Evolutionary conservation across 2,888 invertebrate species (phyloP), one percentile per base, ranked within the genome.

Genomic region (Invenusta paracnida): DNA sequence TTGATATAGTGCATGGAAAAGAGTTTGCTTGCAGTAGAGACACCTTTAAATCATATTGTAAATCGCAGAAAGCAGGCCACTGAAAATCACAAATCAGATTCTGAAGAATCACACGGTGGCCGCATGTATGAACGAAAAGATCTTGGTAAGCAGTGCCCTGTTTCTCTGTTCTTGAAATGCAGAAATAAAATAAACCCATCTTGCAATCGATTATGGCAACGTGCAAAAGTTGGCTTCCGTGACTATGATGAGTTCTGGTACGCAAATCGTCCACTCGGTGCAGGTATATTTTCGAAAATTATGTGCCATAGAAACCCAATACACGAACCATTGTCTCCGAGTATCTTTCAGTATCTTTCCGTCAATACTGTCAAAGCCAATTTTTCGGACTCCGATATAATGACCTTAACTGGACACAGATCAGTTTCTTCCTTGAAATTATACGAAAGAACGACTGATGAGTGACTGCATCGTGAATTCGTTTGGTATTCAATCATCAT

Each of bases 161-260:
- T 73, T 73, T 73, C 73, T 73, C 73, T 73, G 73, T 73, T 73
- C 73, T 73, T 73, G 73, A 73, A 73, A 73, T 73, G 23, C 73
- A 73, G 23, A 73, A 73, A 73, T 73, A 73, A 73, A 73, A 5
- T 5, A 23, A 73, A 73, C 23, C 73, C 73, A 73, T 73, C 73
- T 73, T 73, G 73, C 48, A 48, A 48, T 48, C 48, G 48, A 48
- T 48, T 48, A 48, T 48, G 48, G 48, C 48, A 48, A 48, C 48
- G 48, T 48, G 48, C 25, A 73, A 73, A 73, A 73, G 73, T 13
- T 73, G 73, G 73, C 73, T 73, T 73, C 73, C 73, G 73, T 73
- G 25, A 73, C 73, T 73, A 5, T 13, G 73, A 25, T 73, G 73
- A 73, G 25, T 73, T 73, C 73, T 73, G 73, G 73, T 73, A 73